Evolutionary conservation across 2,888 invertebrate species (phyloP).

Genomic region (Stenotaenia linearis): DNA sequence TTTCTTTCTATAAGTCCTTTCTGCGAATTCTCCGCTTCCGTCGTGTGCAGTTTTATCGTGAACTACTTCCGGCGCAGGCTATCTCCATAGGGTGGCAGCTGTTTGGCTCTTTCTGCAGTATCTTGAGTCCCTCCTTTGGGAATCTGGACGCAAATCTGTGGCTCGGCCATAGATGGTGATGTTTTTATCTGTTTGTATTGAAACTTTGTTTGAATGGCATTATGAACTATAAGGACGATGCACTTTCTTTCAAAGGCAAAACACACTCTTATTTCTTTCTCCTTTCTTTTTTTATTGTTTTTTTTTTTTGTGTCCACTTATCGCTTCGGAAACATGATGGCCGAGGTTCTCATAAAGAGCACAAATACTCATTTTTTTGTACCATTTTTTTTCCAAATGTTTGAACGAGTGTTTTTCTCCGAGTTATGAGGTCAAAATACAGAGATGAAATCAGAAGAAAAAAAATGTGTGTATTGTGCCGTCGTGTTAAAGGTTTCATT

Average conservation of each 20-base stretch:
- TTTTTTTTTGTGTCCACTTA: background rate
- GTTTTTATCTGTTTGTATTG: constrained; percentile 15
- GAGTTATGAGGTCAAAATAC: constrained; percentile 2
- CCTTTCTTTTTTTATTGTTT: background rate
- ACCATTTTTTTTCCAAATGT: background rate
- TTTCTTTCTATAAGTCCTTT: background rate
- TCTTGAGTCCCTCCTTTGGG: background rate
- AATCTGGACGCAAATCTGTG: background rate
- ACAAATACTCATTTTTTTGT: constrained; percentile 4
- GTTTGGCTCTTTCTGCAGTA: background rate
- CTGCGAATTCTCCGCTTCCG: background rate
- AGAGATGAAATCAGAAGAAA: background rate
- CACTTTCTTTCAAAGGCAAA: constrained; percentile 10
- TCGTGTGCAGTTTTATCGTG: background rate
- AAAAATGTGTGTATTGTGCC: background rate
- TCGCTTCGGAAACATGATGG: constrained; percentile 6
- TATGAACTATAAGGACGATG: background rate
- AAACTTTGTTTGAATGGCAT: constrained; percentile 8
- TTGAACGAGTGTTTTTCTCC: background rate
- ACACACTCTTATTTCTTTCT: background rate
- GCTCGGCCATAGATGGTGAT: background rate
- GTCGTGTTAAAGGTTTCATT: background rate
- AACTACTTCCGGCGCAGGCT: constrained; percentile 7
- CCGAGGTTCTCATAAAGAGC: background rate
- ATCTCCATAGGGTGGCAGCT: background rate